Evolutionary conservation across 2,888 invertebrate genomes (phyloP), one percentile per base, ranked within the genome.

Genomic region (Ecliptopera silaceata): DNA sequence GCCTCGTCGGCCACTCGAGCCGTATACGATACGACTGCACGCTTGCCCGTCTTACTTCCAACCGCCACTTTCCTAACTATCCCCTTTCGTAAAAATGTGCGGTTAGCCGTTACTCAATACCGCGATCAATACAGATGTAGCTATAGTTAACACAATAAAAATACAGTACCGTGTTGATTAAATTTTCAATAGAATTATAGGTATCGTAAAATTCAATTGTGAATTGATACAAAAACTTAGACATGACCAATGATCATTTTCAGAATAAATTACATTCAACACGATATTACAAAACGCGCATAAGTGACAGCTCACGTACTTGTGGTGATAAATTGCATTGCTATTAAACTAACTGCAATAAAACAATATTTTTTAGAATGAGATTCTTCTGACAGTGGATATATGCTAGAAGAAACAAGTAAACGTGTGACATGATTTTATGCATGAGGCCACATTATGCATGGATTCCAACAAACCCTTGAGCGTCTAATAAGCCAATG

Each of bases 391-490:
- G 71, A 69, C 71, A 71, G 72, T 66, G 75, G 77, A 76, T 74
- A 74, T 72, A 80, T 75, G 74, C 10, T 81, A 73, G 77, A 73
- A 79, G 79, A 79, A 75, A 69, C 76, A 70, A 75, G 79, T 79
- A 78, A 26, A 81, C 77, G 79, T 71, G 77, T 79, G 75, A 77
- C 79, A 81, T 83, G 80, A 79, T 8, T 75, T 77, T 85, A 88
- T 87, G 86, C 77, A 87, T 85, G 84, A 84, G 80, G 70, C 69
- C 77, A 76, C 79, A 86, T 87, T 85, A 85, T 87, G 82, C 82
- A 86, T 84, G 84, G 77, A 80, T 80, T 80, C 80, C 82, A 79
- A 77, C 71, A 72, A 75, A 62, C 72, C 72, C 71, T 56, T 64
- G 69, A 72, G 68, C 68, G 69, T 70, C 75, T 84, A 82, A 84